Percentiles rank a stretch among this genome's conserved stretches.
Conservation (phyloP, 2,888 invertebrate species). For the Branchinecta sandiegonensis region DNA sequence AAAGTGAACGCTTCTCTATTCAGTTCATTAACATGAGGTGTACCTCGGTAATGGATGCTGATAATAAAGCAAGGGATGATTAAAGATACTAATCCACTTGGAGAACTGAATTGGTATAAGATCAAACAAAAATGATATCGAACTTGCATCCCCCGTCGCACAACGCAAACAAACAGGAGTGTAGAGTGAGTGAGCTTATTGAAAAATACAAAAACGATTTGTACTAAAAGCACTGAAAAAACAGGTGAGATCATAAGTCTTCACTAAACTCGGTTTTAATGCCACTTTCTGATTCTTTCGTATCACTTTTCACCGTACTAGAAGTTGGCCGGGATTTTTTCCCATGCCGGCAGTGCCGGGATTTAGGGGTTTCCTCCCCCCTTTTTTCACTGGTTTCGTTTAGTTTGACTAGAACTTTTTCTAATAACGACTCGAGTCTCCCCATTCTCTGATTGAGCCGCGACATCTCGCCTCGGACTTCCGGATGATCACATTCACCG, state of each 20-base stretch:
- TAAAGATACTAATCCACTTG: no score
- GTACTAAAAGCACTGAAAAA: constrained; percentile 12
- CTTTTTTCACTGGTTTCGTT: constrained; percentile 5
- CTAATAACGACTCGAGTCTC: not conserved
- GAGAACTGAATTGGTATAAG: no score
- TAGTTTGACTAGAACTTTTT: constrained; percentile 8
- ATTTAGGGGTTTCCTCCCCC: not conserved
- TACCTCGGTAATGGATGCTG: no score
- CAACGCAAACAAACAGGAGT: no score
- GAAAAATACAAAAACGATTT: constrained; percentile 5
- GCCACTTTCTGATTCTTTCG: not conserved
- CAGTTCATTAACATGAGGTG: no score
- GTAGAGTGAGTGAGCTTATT: not conserved
- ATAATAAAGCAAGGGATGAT: no score
- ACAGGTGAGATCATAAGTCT: constrained; percentile 11
- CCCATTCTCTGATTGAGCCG: constrained; percentile 7
- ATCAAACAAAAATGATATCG: no score
- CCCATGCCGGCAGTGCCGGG: not conserved
- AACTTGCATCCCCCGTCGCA: no score
- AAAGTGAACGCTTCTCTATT: no score
- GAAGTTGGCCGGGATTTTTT: constrained; percentile 5
- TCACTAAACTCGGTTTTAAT: constrained; percentile 14
- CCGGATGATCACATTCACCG: not conserved
- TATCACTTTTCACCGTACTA: not conserved
- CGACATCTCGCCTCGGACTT: not conserved